Evolutionary conservation across 2,113 vertebrate genomes (phyloP), one percentile per base, ranked within the genome.

Genomic region (Symphodus melops): DNA sequence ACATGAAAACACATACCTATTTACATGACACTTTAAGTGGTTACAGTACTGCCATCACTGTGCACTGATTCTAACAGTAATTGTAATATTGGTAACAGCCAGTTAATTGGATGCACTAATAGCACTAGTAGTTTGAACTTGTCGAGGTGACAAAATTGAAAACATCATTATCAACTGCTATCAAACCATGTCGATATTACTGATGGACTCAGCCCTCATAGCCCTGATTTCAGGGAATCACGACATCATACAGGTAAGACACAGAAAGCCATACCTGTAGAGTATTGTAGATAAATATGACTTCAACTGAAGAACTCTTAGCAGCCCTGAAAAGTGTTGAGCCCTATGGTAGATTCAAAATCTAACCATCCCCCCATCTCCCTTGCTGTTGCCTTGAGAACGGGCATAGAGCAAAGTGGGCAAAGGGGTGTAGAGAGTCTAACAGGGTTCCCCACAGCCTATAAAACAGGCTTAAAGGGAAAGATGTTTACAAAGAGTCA

Each of bases 11-110:
- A 79, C 68, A 74, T 52, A 68, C 23, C 79, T 90, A 92, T 93
- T 88, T 91, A 92, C 92, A 92, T 64, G 19, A 90, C 83, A 91
- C 90, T 88, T 85, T 90, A 89, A 92, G 89, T 86, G 86, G 60
- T 89, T 91, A 88, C 85, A 81, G 84, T 87, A 86, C 77, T 68
- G 67, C 89, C 87, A 82, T 86, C 84, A 89, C 90, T 88, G 88
- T 67, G 76, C 79, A 90, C 67, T 87, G 82, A 68, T 67, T 86
- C 64, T 90, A 92, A 92, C 90, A 93, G 92, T 90, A 86, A 82
- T 87, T 54, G 57, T 63, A 88, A 73, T 66, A 77, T 60, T 80
- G 20, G 60, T 79, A 78, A 87, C 91, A 92, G 75, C 85, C 87
- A 88, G 88, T 79, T 51, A 65, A 81, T 68, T 68, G 82, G 86